phyloP scores from a whole-genome alignment of 2,888 invertebrate species.

The Aporophyla lueneburgensis region DNA sequence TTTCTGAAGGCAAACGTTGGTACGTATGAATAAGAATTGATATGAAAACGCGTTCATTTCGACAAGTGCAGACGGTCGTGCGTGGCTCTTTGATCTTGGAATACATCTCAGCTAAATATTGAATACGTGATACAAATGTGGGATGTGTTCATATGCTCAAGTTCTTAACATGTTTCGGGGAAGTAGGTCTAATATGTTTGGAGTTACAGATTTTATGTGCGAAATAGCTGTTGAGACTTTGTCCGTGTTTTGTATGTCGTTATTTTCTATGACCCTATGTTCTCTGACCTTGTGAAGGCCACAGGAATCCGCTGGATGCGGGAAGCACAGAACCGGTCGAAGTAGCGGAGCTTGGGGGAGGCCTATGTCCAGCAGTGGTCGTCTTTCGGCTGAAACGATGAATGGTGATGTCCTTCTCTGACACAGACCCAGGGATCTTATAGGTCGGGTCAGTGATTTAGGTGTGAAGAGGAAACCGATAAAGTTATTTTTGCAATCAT shows the following conservation, averaged over 20 bases:
- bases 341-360: too few relatives aligned
- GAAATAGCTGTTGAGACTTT: neutral
- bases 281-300: too few relatives aligned
- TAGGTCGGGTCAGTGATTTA: neutral
- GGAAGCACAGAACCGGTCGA: too few relatives aligned
- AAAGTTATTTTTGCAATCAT: neutral
- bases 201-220: neutral
- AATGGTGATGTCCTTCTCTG: neutral
- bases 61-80: constrained; percentile 64
- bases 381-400: too few relatives aligned
- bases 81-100: constrained; percentile 70
- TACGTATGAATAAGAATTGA: constrained; percentile 73
- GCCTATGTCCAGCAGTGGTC: too few relatives aligned
- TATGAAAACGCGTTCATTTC: constrained; percentile 69
- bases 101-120: constrained; percentile 74
- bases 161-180: neutral
- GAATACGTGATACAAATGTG: constrained; percentile 71
- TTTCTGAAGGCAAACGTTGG: constrained; percentile 47
- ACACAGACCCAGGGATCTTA: too few relatives aligned
- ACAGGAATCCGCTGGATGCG: too few relatives aligned
- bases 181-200: neutral
- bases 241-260: neutral
- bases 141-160: constrained; percentile 28
- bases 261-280: too few relatives aligned
- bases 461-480: neutral